Evolutionary conservation across 2,888 invertebrate species (phyloP).

Genomic region (Cacoxenus indagator): DNA sequence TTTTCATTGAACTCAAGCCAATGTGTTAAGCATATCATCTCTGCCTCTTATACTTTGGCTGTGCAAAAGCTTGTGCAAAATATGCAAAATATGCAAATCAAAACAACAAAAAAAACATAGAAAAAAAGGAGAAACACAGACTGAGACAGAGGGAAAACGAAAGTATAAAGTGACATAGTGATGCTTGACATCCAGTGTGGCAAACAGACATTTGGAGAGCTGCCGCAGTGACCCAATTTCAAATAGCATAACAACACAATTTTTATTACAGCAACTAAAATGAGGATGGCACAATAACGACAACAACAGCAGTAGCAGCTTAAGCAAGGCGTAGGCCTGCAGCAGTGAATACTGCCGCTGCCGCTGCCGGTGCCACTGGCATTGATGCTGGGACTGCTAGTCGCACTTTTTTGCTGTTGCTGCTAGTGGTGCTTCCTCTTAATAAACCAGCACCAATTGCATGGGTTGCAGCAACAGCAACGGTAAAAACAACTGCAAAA

Average conservation of each 20-base stretch:
- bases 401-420: not conserved
- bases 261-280: constrained; percentile 24
- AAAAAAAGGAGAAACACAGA: constrained; percentile 37
- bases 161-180: no score
- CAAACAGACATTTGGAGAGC: constrained; percentile 52
- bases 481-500: constrained; percentile 25
- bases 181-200: constrained; percentile 23
- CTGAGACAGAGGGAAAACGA: not conserved
- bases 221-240: constrained; percentile 61
- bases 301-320: constrained; percentile 29
- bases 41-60: no score
- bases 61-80: no score
- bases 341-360: constrained; percentile 20
- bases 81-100: no score
- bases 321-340: constrained; percentile 50
- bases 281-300: constrained; percentile 27
- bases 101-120: constrained; percentile 28
- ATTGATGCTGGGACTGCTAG: no score
- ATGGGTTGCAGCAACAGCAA: constrained; percentile 30
- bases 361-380: not conserved
- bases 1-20: no score
- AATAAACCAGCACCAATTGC: not conserved
- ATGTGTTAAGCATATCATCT: no score
- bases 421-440: not conserved
- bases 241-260: constrained; percentile 42